phyloP scores from a whole-genome alignment of 2,797 vertebrate genomes.

The Babyrousa celebensis region DNA sequence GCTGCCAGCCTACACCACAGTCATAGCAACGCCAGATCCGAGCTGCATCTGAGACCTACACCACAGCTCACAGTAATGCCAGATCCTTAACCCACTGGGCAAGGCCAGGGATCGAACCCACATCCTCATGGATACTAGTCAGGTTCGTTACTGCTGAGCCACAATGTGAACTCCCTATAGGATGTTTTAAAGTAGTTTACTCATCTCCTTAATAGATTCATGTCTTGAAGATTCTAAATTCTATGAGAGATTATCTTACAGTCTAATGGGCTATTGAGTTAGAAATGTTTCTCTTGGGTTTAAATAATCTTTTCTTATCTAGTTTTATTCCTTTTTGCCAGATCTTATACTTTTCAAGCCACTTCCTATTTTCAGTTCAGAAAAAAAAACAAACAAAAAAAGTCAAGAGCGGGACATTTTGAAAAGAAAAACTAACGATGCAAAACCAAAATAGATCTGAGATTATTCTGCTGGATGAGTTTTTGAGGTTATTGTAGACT shows the following conservation, averaged over 20 bases:
- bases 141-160: no score
- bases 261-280: constrained; percentile 29
- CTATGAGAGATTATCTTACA: constrained; percentile 61
- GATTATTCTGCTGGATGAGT: constrained; percentile 69
- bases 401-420: constrained; percentile 65
- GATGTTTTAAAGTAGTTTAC: constrained; percentile 43
- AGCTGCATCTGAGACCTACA: no score
- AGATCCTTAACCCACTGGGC: no score
- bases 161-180: not conserved
- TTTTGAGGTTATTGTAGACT: constrained; percentile 54
- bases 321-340: constrained; percentile 64
- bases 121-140: no score
- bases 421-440: constrained; percentile 69
- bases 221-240: constrained; percentile 65
- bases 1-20: no score
- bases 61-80: no score
- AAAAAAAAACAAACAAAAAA: not conserved
- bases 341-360: constrained; percentile 77
- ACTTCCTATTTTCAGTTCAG: constrained; percentile 75
- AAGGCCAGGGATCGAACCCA: no score
- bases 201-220: constrained; percentile 47
- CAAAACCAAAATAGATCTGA: constrained; percentile 75
- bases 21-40: no score
- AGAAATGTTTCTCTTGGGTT: constrained; percentile 67
- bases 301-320: constrained; percentile 75